Base-by-base conservation (phyloP, 1,140 invertebrate species). In the Platyura marginata region DNA sequence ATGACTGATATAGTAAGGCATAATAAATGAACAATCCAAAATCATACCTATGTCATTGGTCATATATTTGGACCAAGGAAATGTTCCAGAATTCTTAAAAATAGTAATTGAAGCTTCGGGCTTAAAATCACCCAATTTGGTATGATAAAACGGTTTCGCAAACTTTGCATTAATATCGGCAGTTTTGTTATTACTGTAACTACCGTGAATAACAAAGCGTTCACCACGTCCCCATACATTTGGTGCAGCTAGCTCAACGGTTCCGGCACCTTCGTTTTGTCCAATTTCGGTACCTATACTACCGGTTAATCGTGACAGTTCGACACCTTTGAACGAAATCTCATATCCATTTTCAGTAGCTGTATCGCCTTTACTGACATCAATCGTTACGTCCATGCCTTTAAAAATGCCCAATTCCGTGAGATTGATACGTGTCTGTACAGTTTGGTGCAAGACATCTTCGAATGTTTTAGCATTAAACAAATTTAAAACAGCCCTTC, bases 81-180 rank as follows among this genome's bases (percentile, higher is more conserved):
- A 44, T 32, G 22, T 23, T 21, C 21, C 33, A 10, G 36, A 55
- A 58, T 1, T 50, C 29, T 33, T 42, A 18, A 18, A 42, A 13
- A 20, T 9, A 13, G 10, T 33, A 3, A 42, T 11, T 42, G 41
- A 32, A 5, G 13, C 29, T 19, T 61, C 59, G 5, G 59, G 59
- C 47, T 56, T 48, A 46, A 59, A 59, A 3, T 58, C 53, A 13
- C 51, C 44, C 22, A 61, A 52, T 2, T 49, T 49, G 29, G 56
- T 61, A 41, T 61, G 59, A 42, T 58, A 61, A 35, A 58, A 61
- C 34, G 58, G 56, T 21, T 61, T 61, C 51, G 54, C 54, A 40
- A 61, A 59, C 40, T 58, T 61, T 0, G 61, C 39, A 21, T 52
- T 55, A 21, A 61, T 20, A 47, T 61, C 59, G 43, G 55, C 52